A percentile compares a stretch with the other conserved stretches of the same genome.
Conservation (phyloP, 1,140 invertebrate genomes). For the Pemphigus obesinymphae region DNA sequence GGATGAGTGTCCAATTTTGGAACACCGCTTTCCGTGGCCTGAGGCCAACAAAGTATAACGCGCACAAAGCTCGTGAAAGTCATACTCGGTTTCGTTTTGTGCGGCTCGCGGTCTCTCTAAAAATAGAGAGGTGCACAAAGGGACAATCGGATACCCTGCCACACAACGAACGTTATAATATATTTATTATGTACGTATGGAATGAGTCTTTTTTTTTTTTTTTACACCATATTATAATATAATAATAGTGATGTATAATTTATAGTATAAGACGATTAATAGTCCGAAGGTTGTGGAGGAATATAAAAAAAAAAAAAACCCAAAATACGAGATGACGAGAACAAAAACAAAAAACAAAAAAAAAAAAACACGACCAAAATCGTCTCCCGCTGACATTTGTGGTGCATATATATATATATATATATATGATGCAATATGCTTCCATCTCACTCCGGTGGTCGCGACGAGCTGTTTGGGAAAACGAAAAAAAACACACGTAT, state of each 20-base stretch:
- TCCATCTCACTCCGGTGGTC: not conserved
- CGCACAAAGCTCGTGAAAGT: not conserved
- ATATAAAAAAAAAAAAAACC: not conserved
- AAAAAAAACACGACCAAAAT: not conserved
- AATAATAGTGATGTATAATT: no score
- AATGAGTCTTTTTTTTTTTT: not conserved
- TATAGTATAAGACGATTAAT: not conserved
- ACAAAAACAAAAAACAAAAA: not conserved
- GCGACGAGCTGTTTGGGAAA: no score
- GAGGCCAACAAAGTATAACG: not conserved
- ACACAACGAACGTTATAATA: not conserved
- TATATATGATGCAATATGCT: not conserved
- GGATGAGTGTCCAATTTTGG: not conserved
- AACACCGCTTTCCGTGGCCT: not conserved
- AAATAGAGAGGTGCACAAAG: not conserved
- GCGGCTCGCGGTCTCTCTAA: not conserved
- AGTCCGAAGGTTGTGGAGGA: not conserved
- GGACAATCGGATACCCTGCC: not conserved
- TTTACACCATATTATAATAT: not conserved
- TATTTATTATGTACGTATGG: no score
- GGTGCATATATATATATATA: not conserved
- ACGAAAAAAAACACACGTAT: no score
- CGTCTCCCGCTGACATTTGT: slow-evolving; percentile 26
- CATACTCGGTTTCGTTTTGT: not conserved
- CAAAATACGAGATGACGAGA: not conserved